These are phyloP conservation scores for Diabrotica balteata DNA, from an alignment of 2,888 invertebrate species.

Conservation along the genomic window DNA sequence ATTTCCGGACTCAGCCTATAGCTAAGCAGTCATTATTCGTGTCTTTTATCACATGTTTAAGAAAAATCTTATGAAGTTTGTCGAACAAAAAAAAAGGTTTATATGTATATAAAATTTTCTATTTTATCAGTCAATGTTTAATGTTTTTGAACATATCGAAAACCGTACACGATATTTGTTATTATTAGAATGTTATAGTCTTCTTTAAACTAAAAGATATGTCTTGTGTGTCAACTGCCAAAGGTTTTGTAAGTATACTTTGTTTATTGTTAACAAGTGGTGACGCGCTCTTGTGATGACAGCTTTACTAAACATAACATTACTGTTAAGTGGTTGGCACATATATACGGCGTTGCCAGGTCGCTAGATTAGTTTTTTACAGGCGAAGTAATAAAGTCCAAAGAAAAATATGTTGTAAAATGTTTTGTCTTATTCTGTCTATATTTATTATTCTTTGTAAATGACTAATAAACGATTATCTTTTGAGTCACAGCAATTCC, in stretches of 20 bases:
- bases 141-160: conserved; percentile 44
- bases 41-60: conserved; percentile 9
- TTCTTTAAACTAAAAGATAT: conserved; percentile 6
- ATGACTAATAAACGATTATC: no score
- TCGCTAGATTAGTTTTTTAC: no score
- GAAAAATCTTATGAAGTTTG: conserved; percentile 31
- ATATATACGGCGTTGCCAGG: no score
- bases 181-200: conserved; percentile 22
- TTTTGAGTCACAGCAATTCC: no score
- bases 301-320: no score
- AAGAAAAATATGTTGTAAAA: no score
- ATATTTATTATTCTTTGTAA: no score
- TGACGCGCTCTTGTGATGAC: no score
- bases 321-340: no score
- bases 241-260: conserved; percentile 1
- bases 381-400: no score
- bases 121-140: conserved; percentile 36
- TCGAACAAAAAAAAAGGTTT: conserved; percentile 24
- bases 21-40: neutral
- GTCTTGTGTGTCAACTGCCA: conserved; percentile 8
- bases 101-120: conserved; percentile 37
- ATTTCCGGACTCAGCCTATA: conserved; percentile 1
- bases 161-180: conserved; percentile 32
- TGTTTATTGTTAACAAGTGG: no score
- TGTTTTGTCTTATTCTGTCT: no score